Evolutionary conservation across 2,888 invertebrate genomes (phyloP).

Genomic region (Pheosia tremula): DNA sequence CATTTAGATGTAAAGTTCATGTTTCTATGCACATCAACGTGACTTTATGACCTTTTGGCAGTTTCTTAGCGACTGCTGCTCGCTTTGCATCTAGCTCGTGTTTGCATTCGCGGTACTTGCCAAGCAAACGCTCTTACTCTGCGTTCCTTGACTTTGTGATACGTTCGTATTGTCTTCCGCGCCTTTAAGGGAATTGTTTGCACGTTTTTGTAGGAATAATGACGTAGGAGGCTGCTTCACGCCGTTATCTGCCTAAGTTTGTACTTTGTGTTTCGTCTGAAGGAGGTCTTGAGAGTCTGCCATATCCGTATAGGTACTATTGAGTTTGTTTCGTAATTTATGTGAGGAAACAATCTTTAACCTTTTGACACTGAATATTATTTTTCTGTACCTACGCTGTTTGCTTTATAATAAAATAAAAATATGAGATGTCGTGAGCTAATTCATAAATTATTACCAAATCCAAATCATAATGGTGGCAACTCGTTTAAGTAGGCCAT

Average conservation of each 20-base stretch:
- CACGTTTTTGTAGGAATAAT: slow-evolving; percentile 56
- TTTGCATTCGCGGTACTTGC: slow-evolving; percentile 77
- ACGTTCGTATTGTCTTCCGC: slow-evolving; percentile 67
- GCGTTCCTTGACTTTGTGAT: slow-evolving; percentile 70
- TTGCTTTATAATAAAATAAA: neutral
- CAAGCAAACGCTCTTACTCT: slow-evolving; percentile 76
- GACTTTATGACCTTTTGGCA: slow-evolving; percentile 35
- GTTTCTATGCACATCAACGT: slow-evolving; percentile 16
- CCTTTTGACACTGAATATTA: neutral
- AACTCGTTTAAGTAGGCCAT: neutral
- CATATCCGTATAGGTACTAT: neutral
- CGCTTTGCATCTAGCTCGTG: slow-evolving; percentile 68
- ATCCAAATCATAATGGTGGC: neutral
- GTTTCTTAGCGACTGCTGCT: slow-evolving; percentile 41
- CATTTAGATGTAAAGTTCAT: slow-evolving; percentile 14
- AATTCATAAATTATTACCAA: neutral
- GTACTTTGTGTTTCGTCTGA: neutral
- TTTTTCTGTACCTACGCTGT: neutral
- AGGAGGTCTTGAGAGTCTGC: slow-evolving; percentile 17
- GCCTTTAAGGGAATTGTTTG: slow-evolving; percentile 68
- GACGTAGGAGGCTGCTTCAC: slow-evolving; percentile 16
- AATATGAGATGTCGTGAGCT: too few relatives aligned
- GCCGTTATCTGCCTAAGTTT: slow-evolving; percentile 14
- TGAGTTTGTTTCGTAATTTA: neutral
- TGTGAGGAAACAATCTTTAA: neutral